Conservation (phyloP, 2,797 vertebrate genomes). For the Coendou prehensilis region DNA sequence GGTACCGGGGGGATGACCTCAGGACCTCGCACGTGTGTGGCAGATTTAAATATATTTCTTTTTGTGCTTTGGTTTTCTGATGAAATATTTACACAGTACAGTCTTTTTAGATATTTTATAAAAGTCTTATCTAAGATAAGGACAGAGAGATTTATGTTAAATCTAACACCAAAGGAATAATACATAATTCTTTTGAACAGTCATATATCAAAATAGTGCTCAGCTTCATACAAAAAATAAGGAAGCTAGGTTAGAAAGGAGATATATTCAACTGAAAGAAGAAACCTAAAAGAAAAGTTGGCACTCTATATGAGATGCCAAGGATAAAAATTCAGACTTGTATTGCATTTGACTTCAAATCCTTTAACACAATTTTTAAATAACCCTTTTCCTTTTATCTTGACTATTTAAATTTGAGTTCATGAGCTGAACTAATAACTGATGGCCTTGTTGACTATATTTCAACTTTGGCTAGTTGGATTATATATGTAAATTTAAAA, state of each 20-base stretch:
- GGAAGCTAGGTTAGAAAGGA: background rate
- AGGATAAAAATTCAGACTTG: background rate
- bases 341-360: background rate
- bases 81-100: background rate
- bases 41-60: background rate
- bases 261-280: background rate
- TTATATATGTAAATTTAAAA: background rate
- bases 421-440: background rate
- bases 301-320: background rate
- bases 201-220: background rate
- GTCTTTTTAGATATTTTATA: background rate
- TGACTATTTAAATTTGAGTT: background rate
- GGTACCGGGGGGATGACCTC: too few species aligned
- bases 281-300: background rate
- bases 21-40: too few species aligned
- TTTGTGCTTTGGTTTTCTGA: background rate
- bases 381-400: background rate
- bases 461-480: background rate
- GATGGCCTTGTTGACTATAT: background rate
- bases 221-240: background rate
- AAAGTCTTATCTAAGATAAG: background rate
- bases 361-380: conserved; percentile 4
- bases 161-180: background rate
- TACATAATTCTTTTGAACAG: background rate
- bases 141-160: conserved; percentile 20